Evolutionary conservation across 2,888 invertebrate species (phyloP).

Genomic region (Phytoseiulus persimilis): DNA sequence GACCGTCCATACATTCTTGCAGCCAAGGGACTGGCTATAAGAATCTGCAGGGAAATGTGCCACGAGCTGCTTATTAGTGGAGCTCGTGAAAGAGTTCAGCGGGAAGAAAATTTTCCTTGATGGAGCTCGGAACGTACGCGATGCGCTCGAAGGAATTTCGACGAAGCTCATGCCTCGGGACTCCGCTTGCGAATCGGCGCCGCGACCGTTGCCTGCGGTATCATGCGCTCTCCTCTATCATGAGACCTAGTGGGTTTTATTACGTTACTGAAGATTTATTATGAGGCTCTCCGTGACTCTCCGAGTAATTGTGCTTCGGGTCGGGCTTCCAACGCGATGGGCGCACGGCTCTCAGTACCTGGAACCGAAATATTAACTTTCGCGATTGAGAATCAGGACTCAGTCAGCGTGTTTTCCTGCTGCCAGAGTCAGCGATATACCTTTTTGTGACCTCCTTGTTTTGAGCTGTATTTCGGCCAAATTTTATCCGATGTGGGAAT

Average conservation of each 20-base stretch:
- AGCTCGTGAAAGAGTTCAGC: neutral
- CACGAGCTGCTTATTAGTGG: neutral
- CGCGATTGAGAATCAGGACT: too few relatives aligned
- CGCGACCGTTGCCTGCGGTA: neutral
- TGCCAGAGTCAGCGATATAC: too few relatives aligned
- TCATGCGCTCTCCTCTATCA: neutral
- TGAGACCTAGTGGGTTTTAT: neutral
- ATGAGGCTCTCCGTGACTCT: neutral
- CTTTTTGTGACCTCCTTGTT: too few relatives aligned
- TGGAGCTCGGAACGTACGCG: neutral
- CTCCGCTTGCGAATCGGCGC: neutral
- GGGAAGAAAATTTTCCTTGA: neutral
- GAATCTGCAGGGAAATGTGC: neutral
- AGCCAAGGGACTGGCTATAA: neutral
- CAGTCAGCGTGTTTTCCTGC: too few relatives aligned
- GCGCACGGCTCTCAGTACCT: neutral
- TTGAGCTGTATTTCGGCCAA: too few relatives aligned
- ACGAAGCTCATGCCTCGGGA: neutral
- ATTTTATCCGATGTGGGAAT: too few relatives aligned
- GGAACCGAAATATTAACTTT: too few relatives aligned
- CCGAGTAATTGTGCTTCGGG: neutral
- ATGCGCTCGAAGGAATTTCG: neutral
- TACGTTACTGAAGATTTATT: neutral
- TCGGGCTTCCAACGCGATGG: neutral
- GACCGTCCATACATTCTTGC: neutral